Evolutionary conservation across 1,140 invertebrate species (phyloP).

Genomic region (Drosophila murphyi): DNA sequence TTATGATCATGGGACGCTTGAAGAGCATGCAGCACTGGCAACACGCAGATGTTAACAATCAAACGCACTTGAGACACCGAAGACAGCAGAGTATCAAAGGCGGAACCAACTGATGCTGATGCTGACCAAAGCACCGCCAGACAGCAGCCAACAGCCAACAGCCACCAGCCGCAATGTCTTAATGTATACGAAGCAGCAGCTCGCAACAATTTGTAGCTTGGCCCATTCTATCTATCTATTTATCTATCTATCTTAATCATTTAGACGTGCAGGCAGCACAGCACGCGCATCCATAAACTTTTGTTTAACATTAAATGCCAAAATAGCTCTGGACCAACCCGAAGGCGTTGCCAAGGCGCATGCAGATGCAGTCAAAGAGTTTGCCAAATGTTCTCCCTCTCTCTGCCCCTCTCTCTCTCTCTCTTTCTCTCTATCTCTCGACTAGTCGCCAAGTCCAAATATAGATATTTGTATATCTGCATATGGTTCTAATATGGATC

Average conservation of each 20-base stretch:
- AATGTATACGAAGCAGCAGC: slow-evolving; percentile 31
- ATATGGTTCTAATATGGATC: slow-evolving; percentile 9
- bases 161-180: slow-evolving; percentile 21
- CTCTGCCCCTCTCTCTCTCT: neutral
- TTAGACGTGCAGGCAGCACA: slow-evolving; percentile 31
- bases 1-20: neutral
- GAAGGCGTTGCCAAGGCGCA: neutral
- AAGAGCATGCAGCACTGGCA: slow-evolving; percentile 19
- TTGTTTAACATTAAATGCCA: slow-evolving; percentile 64
- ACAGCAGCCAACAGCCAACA: neutral
- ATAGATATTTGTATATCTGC: neutral
- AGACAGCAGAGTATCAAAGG: slow-evolving; percentile 13
- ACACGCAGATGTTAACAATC: slow-evolving; percentile 56
- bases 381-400: neutral
- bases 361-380: slow-evolving; percentile 1
- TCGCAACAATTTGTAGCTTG: slow-evolving; percentile 20
- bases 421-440: neutral
- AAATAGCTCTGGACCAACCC: slow-evolving; percentile 20
- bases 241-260: slow-evolving; percentile 74
- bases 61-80: slow-evolving; percentile 58
- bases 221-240: slow-evolving; percentile 53
- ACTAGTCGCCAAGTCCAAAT: neutral
- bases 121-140: slow-evolving; percentile 48
- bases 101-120: slow-evolving; percentile 47
- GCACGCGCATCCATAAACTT: slow-evolving; percentile 61